These are phyloP conservation scores for Rhogogaster chlorosoma DNA, from an alignment of 2,888 invertebrate genomes.

Conservation along the genomic window DNA sequence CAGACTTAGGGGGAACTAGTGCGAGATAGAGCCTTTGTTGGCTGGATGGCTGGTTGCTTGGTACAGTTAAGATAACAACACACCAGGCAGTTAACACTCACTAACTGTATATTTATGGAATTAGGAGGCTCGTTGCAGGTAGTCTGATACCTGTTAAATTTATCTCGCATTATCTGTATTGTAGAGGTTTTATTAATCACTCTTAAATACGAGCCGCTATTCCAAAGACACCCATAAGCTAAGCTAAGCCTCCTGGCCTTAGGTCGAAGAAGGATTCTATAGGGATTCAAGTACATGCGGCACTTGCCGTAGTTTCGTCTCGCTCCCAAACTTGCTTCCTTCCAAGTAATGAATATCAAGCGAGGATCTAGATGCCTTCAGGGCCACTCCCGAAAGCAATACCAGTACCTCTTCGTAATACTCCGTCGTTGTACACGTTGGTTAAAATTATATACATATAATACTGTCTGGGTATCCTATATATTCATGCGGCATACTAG, in stretches of 20 bases:
- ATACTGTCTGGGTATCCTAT: constrained; percentile 30
- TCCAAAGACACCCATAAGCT: neutral
- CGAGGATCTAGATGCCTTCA: constrained; percentile 30
- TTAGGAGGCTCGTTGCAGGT: constrained; percentile 1
- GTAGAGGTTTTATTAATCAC: constrained; percentile 15
- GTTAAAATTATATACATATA: constrained; percentile 38
- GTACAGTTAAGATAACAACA: constrained; percentile 50
- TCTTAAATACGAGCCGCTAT: neutral
- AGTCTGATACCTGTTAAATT: constrained; percentile 35
- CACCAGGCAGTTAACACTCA: constrained; percentile 46
- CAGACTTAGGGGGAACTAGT: constrained; percentile 27
- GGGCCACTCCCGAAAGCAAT: constrained; percentile 43
- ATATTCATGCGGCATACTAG: neutral
- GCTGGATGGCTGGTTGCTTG: constrained; percentile 40
- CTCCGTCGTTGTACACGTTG: constrained; percentile 32
- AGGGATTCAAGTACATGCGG: constrained; percentile 9
- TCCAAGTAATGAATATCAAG: constrained; percentile 45
- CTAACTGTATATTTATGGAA: constrained; percentile 52
- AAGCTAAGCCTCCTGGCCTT: neutral
- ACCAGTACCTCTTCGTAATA: constrained; percentile 37
- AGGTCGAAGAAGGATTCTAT: neutral
- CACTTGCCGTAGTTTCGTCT: neutral
- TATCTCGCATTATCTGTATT: constrained; percentile 38
- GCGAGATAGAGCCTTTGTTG: constrained; percentile 39
- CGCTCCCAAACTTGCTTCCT: neutral